Percentiles rank a stretch among this genome's conserved stretches.
Evolutionary conservation across 2,797 vertebrate species (phyloP).

Genomic region (Chelon labrosus): DNA sequence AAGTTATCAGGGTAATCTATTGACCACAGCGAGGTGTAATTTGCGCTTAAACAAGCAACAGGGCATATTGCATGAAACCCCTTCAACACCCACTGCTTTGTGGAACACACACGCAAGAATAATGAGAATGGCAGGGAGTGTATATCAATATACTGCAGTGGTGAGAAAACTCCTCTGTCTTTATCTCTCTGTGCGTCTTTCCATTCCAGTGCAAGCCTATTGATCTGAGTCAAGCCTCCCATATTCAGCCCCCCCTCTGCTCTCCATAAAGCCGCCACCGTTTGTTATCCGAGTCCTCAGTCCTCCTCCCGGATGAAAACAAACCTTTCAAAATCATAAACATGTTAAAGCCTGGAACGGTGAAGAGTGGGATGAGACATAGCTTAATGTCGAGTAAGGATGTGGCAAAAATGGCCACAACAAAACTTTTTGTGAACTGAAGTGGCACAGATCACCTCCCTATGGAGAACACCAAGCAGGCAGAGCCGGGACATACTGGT

Average conservation of each 20-base stretch:
- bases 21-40: slow-evolving; percentile 59
- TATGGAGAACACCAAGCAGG: not conserved
- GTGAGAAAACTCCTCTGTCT: slow-evolving; percentile 56
- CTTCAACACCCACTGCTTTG: not conserved
- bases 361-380: not conserved
- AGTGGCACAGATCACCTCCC: not conserved
- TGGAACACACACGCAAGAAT: not conserved
- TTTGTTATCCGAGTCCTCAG: slow-evolving; percentile 10
- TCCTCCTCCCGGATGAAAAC: slow-evolving; percentile 12
- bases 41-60: slow-evolving; percentile 56
- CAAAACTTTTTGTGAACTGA: not conserved
- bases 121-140: slow-evolving; percentile 44
- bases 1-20: slow-evolving; percentile 68
- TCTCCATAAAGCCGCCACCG: not conserved
- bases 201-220: slow-evolving; percentile 49
- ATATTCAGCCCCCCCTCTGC: slow-evolving; percentile 20
- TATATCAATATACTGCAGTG: slow-evolving; percentile 66
- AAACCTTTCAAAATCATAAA: slow-evolving; percentile 22
- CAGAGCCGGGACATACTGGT: not conserved
- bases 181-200: slow-evolving; percentile 21
- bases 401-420: slow-evolving; percentile 2
- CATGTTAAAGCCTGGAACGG: not conserved
- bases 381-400: not conserved
- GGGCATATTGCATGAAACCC: slow-evolving; percentile 29
- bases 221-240: slow-evolving; percentile 53